Base-by-base conservation (phyloP, 2,888 invertebrate species). In the Lobophora halterata region DNA sequence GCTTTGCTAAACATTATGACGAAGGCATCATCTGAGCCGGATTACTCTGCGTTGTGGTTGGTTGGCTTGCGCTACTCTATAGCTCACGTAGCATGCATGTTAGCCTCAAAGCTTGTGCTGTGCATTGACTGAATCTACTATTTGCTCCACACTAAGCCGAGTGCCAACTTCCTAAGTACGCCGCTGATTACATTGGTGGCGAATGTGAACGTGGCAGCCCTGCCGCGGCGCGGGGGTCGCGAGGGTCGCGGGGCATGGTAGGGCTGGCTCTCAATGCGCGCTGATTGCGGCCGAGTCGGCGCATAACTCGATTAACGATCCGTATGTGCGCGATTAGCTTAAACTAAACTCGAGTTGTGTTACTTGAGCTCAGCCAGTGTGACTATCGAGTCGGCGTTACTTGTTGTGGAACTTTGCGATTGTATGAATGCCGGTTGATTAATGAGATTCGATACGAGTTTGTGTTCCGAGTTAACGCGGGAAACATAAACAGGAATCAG, bases 251-350 rank as follows among this genome's bases (percentile, higher is more conserved):
- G 37, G 38, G 38, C 12, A 6, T 35, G 7, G 14, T 25, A n/a
- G 7, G 33, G 25, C 10, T 32, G 37, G 38, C 40, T 36, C 52
- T 67, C 65, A 66, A 70, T 65, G 63, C 42, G 57, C 53, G 50
- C 59, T 68, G 69, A 67, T 69, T 67, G 63, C 63, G 52, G 47
- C 34, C 40, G 46, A 38, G 39, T 42, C 44, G 47, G 50, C 47
- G 36, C 48, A 55, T 56, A 57, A 61, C 60, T 62, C 49, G 46
- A 60, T 67, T 65, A 61, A 50, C 43, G 49, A 42, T 45, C 20
- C 48, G 44, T 44, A 53, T 51, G 52, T 50, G 33, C 46, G 53
- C 37, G 48, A 62, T 61, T 61, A 61, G 54, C 53, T 49, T 44
- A 29, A 38, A 56, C 35, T 48, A 43, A 45, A 42, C 47, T 37